phyloP scores from a whole-genome alignment of 1,140 invertebrate species.

The Brachionus manjavacas region DNA sequence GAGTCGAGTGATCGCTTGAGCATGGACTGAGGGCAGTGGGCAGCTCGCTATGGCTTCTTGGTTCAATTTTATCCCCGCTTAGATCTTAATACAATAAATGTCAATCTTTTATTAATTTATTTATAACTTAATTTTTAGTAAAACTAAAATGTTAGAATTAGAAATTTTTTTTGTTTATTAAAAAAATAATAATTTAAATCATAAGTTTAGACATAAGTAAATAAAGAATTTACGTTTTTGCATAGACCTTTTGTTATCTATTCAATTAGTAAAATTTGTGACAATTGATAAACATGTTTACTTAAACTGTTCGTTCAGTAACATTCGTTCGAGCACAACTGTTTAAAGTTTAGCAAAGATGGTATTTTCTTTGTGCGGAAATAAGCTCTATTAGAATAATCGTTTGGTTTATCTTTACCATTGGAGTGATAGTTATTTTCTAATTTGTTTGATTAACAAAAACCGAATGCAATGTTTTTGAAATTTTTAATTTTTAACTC shows the following conservation, averaged over 20 bases:
- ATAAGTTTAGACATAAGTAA: not conserved
- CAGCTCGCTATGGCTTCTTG: not conserved
- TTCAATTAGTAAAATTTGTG: not conserved
- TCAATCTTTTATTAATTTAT: not conserved
- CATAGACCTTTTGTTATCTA: not conserved
- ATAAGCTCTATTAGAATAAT: not conserved
- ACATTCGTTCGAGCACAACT: not conserved
- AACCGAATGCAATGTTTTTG: not conserved
- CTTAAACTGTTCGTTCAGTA: not conserved
- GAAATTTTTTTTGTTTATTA: not conserved
- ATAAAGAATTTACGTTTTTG: not conserved
- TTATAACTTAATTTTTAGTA: not conserved
- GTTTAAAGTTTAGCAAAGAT: not conserved
- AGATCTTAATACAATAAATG: not conserved
- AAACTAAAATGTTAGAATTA: not conserved
- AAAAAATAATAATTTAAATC: conserved; percentile 5
- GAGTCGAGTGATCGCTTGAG: not conserved
- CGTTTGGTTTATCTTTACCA: not conserved
- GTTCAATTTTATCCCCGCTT: not conserved
- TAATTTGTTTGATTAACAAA: not conserved
- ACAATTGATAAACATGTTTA: not conserved
- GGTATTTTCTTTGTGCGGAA: not conserved
- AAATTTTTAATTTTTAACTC: too few relatives aligned
- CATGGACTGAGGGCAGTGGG: not conserved
- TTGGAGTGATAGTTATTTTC: not conserved